These are phyloP conservation scores for Cataglyphis rosenhaueri DNA, from an alignment of 2,888 invertebrate genomes.

Conservation along the genomic window DNA sequence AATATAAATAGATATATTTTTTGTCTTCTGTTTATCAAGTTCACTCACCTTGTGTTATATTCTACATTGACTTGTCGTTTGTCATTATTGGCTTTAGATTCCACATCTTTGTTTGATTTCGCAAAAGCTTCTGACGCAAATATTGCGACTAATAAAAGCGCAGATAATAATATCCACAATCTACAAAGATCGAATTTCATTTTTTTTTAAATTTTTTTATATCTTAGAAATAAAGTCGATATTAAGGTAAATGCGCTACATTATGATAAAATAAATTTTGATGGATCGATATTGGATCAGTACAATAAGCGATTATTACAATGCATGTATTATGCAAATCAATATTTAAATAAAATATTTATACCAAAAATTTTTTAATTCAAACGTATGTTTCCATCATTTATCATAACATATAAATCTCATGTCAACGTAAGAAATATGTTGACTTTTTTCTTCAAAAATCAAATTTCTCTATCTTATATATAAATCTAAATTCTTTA, in stretches of 20 bases:
- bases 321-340: background rate
- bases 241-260: background rate
- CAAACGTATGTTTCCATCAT: background rate
- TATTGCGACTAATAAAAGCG: slow-evolving; percentile 60
- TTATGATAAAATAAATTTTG: background rate
- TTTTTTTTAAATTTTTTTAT: background rate
- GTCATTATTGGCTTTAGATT: slow-evolving; percentile 30
- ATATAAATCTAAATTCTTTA: background rate
- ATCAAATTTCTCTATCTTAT: background rate
- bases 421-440: background rate
- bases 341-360: background rate
- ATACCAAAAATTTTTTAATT: background rate
- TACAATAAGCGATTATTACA: background rate
- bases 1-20: background rate
- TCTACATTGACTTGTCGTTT: slow-evolving; percentile 54
- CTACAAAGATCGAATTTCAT: slow-evolving; percentile 50
- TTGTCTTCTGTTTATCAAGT: background rate
- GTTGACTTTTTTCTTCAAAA: background rate
- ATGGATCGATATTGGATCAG: background rate
- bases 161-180: slow-evolving; percentile 64
- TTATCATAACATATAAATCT: background rate
- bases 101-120: slow-evolving; percentile 57
- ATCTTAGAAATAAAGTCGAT: background rate
- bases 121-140: slow-evolving; percentile 61
- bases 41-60: slow-evolving; percentile 59